These are phyloP conservation scores for Haliclystus octoradiatus DNA, from an alignment of 30 jellyfish, hydroid and myxozoan genomes.

Conservation along the genomic window DNA sequence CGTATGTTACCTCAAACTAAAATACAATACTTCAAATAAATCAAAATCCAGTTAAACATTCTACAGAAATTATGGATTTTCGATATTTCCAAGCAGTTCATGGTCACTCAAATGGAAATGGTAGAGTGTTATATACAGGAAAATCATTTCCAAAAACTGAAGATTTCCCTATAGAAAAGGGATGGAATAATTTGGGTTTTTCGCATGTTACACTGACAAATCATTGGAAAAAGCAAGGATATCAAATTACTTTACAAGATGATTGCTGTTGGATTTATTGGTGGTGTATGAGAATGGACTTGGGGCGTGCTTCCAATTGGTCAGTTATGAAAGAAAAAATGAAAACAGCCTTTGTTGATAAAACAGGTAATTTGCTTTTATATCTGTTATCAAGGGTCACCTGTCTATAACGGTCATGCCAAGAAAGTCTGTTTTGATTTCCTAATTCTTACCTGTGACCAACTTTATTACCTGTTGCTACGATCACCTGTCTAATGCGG, in stretches of 20 bases:
- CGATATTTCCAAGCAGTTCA: slow-evolving; percentile 75
- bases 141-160: slow-evolving; percentile 47
- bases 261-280: slow-evolving; percentile 76
- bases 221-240: slow-evolving; percentile 34
- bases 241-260: slow-evolving; percentile 58
- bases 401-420: no score
- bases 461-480: no score
- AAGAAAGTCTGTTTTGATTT: no score
- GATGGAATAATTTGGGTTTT: slow-evolving; percentile 26
- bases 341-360: slow-evolving; percentile 13
- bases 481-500: no score
- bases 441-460: no score
- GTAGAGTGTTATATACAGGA: slow-evolving; percentile 76
- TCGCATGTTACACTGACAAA: slow-evolving; percentile 17
- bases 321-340: slow-evolving; percentile 17
- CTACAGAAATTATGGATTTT: slow-evolving; percentile 67
- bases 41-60: slow-evolving; percentile 12
- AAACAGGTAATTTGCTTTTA: slow-evolving; percentile 56
- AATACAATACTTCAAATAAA: slow-evolving; percentile 23
- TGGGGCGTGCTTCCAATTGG: slow-evolving; percentile 61
- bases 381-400: no score
- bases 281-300: slow-evolving; percentile 87
- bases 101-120: slow-evolving; percentile 90
- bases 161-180: slow-evolving; percentile 39
- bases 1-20: slow-evolving; percentile 74